Conservation (phyloP, 2,113 vertebrate genomes). For the Condylura cristata region DNA sequence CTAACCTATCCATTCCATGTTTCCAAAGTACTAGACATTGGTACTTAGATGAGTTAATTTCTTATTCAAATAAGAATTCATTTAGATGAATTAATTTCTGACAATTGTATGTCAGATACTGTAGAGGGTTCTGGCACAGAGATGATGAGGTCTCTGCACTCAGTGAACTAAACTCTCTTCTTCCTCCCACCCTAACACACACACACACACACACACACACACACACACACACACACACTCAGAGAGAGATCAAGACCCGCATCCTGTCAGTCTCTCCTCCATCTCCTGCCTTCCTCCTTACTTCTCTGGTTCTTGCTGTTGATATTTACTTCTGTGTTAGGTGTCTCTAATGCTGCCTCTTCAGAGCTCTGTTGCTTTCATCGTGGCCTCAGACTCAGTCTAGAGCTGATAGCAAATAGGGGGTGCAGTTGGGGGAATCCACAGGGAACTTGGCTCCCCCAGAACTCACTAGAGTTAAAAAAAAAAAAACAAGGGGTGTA, state of each 20-base stretch:
- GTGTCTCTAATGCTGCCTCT: neutral
- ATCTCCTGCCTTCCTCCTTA: neutral
- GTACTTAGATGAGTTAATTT: neutral
- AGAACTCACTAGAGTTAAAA: neutral
- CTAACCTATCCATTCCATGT: neutral
- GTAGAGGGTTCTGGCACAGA: neutral
- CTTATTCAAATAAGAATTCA: no score
- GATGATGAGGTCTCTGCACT: neutral
- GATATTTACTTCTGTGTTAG: neutral
- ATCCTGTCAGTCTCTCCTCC: neutral
- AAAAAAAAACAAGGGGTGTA: neutral
- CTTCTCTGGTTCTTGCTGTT: neutral
- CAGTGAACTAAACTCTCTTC: neutral
- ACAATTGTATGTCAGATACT: neutral
- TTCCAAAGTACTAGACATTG: neutral
- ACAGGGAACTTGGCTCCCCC: neutral
- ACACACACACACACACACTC: neutral
- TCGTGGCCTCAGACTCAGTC: neutral
- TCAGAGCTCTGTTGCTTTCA: neutral
- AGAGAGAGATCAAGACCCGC: no score
- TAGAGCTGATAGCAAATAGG: neutral
- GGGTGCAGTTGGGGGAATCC: neutral
- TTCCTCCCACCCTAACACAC: neutral
- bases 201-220: neutral
- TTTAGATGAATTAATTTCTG: neutral